A percentile compares a stretch with the other conserved stretches of the same genome.
Evolutionary conservation across 92 coral and sea anemone species (phyloP).

Genomic region (Bergia puertoricense): DNA sequence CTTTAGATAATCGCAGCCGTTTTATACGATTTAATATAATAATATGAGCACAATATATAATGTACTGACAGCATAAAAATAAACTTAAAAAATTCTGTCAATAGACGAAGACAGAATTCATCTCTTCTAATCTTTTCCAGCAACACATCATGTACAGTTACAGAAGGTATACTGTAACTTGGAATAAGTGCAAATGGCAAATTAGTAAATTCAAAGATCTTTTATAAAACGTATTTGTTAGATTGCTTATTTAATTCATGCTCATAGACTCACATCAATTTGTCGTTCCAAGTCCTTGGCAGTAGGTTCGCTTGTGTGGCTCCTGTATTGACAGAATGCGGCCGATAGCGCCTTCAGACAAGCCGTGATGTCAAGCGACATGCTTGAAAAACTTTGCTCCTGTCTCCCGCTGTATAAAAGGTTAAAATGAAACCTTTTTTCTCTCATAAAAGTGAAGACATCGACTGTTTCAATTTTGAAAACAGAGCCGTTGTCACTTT

Average conservation of each 20-base stretch:
- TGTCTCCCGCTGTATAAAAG: background rate
- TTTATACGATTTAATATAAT: too few relatives aligned
- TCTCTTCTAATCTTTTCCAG: background rate
- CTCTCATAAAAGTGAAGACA: too few relatives aligned
- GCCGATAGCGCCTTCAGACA: slow-evolving; percentile 92
- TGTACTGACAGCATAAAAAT: too few relatives aligned
- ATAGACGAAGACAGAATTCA: background rate
- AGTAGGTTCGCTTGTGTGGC: slow-evolving; percentile 81
- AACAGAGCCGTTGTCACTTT: slow-evolving; percentile 22
- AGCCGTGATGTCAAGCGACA: slow-evolving; percentile 95
- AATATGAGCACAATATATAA: too few relatives aligned
- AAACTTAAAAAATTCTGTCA: too few relatives aligned
- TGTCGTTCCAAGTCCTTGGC: slow-evolving; percentile 93
- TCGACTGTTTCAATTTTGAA: background rate
- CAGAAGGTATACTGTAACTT: too few relatives aligned
- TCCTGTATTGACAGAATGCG: slow-evolving; percentile 91
- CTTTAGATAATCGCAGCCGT: too few relatives aligned
- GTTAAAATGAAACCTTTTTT: background rate
- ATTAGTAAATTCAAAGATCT: background rate
- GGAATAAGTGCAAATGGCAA: background rate
- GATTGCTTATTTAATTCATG: too few relatives aligned
- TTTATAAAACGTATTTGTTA: too few relatives aligned
- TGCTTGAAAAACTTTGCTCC: slow-evolving; percentile 21
- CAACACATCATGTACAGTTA: background rate
- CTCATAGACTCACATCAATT: slow-evolving; percentile 78